Conservation (phyloP, 1,140 invertebrate genomes). For the Acyrthosiphon pisum region DNA sequence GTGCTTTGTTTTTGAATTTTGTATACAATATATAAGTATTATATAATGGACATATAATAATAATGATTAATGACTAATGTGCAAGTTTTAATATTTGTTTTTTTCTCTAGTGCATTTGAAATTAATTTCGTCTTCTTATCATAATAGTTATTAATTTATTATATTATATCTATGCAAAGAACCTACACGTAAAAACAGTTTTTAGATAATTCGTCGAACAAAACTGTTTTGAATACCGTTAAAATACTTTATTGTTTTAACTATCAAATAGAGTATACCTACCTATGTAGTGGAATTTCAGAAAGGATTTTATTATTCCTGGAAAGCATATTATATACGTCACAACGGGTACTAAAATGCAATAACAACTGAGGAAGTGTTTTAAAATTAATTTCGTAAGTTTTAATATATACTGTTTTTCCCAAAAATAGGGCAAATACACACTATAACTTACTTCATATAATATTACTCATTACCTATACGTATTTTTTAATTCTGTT, state of each 20-base stretch:
- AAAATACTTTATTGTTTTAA: neutral
- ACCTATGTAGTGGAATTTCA: neutral
- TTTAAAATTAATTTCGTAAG: neutral
- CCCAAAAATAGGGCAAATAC: too few species aligned
- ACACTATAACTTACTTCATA: too few species aligned
- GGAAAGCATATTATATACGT: neutral
- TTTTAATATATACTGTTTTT: neutral
- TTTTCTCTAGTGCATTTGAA: neutral
- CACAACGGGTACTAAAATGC: neutral
- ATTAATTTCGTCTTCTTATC: neutral
- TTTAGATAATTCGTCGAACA: neutral
- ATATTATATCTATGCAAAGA: neutral
- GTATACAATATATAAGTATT: too few species aligned
- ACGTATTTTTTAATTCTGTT: too few species aligned
- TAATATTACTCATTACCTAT: too few species aligned
- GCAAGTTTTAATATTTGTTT: neutral
- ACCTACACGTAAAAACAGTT: neutral
- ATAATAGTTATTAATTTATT: neutral
- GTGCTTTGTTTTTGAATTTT: too few species aligned
- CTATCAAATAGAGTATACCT: neutral
- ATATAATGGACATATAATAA: neutral
- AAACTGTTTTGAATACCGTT: neutral
- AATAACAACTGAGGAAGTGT: neutral
- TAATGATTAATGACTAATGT: neutral
- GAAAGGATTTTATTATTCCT: neutral